phyloP scores from a whole-genome alignment of 1,140 invertebrate genomes.

The Apis laboriosa region DNA sequence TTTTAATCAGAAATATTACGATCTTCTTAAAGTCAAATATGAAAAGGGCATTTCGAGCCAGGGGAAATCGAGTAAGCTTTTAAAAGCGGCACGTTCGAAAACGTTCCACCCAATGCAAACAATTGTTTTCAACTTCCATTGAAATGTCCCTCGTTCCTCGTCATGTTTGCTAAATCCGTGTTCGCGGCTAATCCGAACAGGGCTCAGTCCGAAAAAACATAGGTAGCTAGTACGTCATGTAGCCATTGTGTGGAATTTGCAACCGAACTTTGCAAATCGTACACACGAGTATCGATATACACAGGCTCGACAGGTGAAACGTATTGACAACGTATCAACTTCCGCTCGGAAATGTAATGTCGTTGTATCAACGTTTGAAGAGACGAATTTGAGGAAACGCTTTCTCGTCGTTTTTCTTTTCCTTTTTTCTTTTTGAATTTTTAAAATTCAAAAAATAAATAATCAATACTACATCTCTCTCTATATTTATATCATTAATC shows the following conservation, averaged over 20 bases:
- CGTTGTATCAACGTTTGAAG: not conserved
- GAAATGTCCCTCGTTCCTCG: not conserved
- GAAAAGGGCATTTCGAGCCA: not conserved
- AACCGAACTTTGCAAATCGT: not conserved
- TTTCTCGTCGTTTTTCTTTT: not conserved
- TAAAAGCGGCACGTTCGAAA: not conserved
- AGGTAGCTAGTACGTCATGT: not conserved
- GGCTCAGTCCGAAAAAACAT: not conserved
- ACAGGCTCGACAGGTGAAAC: not conserved
- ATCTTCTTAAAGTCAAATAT: not conserved
- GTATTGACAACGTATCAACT: slow-evolving; percentile 23
- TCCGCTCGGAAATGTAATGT: slow-evolving; percentile 1
- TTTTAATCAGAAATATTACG: not conserved
- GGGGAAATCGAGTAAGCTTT: not conserved
- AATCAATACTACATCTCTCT: no score
- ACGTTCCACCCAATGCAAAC: not conserved
- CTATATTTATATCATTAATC: no score
- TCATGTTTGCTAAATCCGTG: slow-evolving; percentile 15
- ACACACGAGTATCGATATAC: not conserved
- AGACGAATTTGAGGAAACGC: not conserved
- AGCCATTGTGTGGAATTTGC: not conserved
- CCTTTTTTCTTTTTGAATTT: not conserved
- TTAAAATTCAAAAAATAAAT: no score
- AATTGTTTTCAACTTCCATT: slow-evolving; percentile 13
- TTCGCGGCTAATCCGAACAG: slow-evolving; percentile 13